Base-by-base conservation (phyloP, 2,113 vertebrate genomes). In the Lutjanus erythropterus region DNA sequence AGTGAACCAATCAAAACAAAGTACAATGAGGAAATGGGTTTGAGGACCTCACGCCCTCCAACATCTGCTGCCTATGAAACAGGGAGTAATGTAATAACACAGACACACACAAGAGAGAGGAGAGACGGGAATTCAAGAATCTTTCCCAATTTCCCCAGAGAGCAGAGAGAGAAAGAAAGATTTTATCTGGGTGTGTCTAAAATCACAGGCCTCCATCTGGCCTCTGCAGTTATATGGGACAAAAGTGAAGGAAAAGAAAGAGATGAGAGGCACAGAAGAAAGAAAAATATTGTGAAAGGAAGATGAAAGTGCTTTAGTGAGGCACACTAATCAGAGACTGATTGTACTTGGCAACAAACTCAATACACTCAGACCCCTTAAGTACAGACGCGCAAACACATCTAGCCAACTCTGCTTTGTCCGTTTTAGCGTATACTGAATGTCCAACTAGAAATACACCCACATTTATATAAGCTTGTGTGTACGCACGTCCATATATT, bases 41-140 rank as follows among this genome's bases (percentile, higher is more conserved):
- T 65, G 71, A 84, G 71, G 67, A 83, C 80, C 72, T 91, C 83
- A 84, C 81, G 19, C 83, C 80, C 83, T 84, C 60, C 62, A 86
- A 92, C 90, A 92, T 93, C 89, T 93, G 92, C 89, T 86, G 86
- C 71, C 65, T 80, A 70, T 87, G 86, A 91, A 88, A 81, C 27
- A 37, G 71, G 46, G 76, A 90, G 82, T 74, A 78, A 84, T 80
- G 78, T 47, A 83, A 84, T 69, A 81, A 86, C 71, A 61, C 44
- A 73, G 59, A 74, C 62, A 74, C 23, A 78, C 50, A 65, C 16
- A 60, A 2, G 18, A 60, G 19, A 25, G 15, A 67, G 49, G 60
- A 37, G 55, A 66, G 65, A 82, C 66, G 86, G 61, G 86, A 90
- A 82, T 86, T 89, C 71, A 88, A 89, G 88, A 89, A 81, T 86